Evolutionary conservation across 37 sponge, comb jelly and placozoan genomes (phyloP).

Genomic region (Trichoplax adhaerens): DNA sequence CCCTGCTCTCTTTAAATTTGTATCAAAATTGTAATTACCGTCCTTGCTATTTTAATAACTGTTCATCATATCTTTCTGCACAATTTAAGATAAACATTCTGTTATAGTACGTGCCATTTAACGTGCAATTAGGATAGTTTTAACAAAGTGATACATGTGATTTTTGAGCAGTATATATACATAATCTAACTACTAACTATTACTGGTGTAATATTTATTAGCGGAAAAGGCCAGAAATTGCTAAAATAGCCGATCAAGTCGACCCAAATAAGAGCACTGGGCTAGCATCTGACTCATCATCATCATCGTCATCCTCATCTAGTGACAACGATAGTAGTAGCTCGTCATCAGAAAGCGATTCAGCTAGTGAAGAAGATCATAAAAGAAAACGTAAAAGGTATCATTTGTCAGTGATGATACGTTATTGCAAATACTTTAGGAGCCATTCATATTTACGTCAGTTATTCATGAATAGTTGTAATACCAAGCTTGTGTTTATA

Average conservation of each 20-base stretch:
- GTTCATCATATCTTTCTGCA: background rate
- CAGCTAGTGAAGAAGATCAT: conserved; percentile 19
- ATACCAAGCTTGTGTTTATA: background rate
- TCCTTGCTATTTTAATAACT: background rate
- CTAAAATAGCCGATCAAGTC: conserved; percentile 50
- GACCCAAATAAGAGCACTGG: conserved; percentile 53
- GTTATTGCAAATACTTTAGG: background rate
- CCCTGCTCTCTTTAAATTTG: background rate
- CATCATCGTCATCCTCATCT: conserved; percentile 29
- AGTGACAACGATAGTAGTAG: conserved; percentile 13
- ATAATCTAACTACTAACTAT: background rate
- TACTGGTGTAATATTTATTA: background rate
- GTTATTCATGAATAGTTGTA: background rate
- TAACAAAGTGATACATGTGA: conserved; percentile 7
- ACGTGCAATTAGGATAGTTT: background rate
- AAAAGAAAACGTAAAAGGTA: background rate
- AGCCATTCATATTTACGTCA: background rate
- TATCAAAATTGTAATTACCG: background rate
- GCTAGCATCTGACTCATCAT: conserved; percentile 53
- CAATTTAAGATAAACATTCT: too few relatives aligned
- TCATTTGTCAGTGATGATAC: conserved; percentile 17
- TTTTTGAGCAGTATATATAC: background rate
- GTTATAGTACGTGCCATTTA: too few relatives aligned
- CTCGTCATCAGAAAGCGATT: conserved; percentile 2
- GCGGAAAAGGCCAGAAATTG: conserved; percentile 66